A percentile compares a stretch with the other conserved stretches of the same genome.
phyloP scores from a whole-genome alignment of 2,888 invertebrate species.

The Morpho achilles region DNA sequence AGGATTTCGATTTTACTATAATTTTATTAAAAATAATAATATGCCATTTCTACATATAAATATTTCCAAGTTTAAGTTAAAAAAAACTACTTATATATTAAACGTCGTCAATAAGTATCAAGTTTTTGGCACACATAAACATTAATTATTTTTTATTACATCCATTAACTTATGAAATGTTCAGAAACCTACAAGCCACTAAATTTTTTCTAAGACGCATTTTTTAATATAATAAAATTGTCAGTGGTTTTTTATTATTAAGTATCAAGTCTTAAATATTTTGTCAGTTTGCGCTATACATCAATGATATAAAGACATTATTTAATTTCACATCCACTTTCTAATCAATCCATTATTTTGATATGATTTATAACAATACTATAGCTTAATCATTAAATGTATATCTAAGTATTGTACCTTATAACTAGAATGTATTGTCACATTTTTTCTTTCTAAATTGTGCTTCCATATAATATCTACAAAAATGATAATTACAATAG shows the following conservation, averaged over 20 bases:
- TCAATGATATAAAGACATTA: too few relatives aligned
- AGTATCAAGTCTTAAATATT: too few relatives aligned
- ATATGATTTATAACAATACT: conserved; percentile 25
- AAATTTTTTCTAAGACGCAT: too few relatives aligned
- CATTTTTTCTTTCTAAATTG: conserved; percentile 50
- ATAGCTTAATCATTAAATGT: conserved; percentile 8
- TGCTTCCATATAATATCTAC: conserved; percentile 25
- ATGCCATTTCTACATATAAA: conserved; percentile 60
- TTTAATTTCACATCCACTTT: neutral
- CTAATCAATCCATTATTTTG: conserved; percentile 19
- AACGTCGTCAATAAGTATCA: conserved; percentile 16
- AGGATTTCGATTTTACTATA: conserved; percentile 35
- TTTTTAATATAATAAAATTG: too few relatives aligned
- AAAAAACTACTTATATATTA: conserved; percentile 49
- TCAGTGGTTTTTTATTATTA: too few relatives aligned
- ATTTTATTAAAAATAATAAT: conserved; percentile 70
- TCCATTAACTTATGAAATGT: neutral
- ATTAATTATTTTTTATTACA: neutral
- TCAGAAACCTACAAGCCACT: neutral
- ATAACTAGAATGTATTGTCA: conserved; percentile 62
- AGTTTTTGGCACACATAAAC: conserved; percentile 22
- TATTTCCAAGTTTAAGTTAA: conserved; percentile 53
- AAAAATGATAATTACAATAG: conserved; percentile 12
- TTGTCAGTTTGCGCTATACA: too few relatives aligned
- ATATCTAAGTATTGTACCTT: conserved; percentile 30